A percentile compares a stretch with the other conserved stretches of the same genome.
Evolutionary conservation across 2,888 invertebrate genomes (phyloP).

Genomic region (Orthosia cruda): DNA sequence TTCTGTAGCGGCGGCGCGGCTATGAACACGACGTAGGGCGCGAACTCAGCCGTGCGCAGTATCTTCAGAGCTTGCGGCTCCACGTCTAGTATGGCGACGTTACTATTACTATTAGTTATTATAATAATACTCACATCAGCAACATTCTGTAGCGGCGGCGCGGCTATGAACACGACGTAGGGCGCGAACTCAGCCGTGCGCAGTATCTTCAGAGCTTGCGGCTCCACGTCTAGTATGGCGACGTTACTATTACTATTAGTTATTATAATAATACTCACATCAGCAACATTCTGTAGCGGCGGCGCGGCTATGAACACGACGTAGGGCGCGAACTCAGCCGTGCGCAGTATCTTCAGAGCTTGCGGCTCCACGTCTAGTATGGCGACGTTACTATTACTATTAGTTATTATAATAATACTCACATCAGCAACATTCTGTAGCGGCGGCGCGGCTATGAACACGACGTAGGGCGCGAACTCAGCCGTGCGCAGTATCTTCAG

Average conservation of each 20-base stretch:
- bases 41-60: conserved; percentile 99
- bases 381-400: not conserved
- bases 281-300: conserved; percentile 97
- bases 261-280: conserved; percentile 92
- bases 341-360: conserved; percentile 97
- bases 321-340: conserved; percentile 99
- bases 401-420: conserved; percentile 83
- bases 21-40: conserved; percentile 99
- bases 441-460: conserved; percentile 99
- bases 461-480: conserved; percentile 99
- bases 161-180: conserved; percentile 99
- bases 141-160: conserved; percentile 98
- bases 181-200: conserved; percentile 99
- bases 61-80: conserved; percentile 93
- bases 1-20: conserved; percentile 99
- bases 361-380: not conserved
- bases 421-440: conserved; percentile 98
- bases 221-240: not conserved
- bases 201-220: conserved; percentile 95
- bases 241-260: not conserved
- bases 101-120: not conserved
- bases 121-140: conserved; percentile 94
- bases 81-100: not conserved
- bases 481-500: conserved; percentile 99
- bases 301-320: conserved; percentile 99